Percentiles rank a stretch among this genome's conserved stretches.
Evolutionary conservation across 2,113 vertebrate genomes (phyloP).

Genomic region (Cynoglossus semilaevis): DNA sequence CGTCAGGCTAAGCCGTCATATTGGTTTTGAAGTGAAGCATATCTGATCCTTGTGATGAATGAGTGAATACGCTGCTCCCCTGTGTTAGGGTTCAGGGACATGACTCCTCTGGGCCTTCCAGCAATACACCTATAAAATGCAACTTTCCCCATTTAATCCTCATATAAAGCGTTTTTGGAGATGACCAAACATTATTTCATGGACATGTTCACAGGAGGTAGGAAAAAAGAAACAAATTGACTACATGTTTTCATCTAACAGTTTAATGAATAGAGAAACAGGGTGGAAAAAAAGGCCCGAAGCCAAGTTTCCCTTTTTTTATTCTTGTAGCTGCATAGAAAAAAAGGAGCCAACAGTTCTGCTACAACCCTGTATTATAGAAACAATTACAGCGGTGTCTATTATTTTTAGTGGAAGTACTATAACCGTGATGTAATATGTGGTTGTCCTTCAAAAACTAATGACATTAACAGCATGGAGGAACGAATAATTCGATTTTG

Average conservation of each 20-base stretch:
- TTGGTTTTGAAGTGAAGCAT: slow-evolving; percentile 16
- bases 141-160: slow-evolving; percentile 19
- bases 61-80: slow-evolving; percentile 8
- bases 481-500: slow-evolving; percentile 54
- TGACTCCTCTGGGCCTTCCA: slow-evolving; percentile 20
- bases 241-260: slow-evolving; percentile 55
- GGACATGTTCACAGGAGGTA: slow-evolving; percentile 41
- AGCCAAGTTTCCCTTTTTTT: slow-evolving; percentile 51
- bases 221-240: slow-evolving; percentile 56
- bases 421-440: slow-evolving; percentile 41
- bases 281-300: slow-evolving; percentile 43
- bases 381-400: slow-evolving; percentile 44
- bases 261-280: slow-evolving; percentile 63
- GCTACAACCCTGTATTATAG: slow-evolving; percentile 35
- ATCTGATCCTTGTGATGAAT: slow-evolving; percentile 7
- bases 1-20: not conserved
- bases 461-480: slow-evolving; percentile 54
- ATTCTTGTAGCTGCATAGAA: slow-evolving; percentile 33
- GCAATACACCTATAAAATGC: slow-evolving; percentile 32
- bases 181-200: slow-evolving; percentile 58
- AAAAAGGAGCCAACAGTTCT: slow-evolving; percentile 24
- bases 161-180: slow-evolving; percentile 36
- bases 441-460: slow-evolving; percentile 53
- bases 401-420: slow-evolving; percentile 37
- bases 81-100: slow-evolving; percentile 24